These are phyloP conservation scores for Mamestra brassicae DNA, from an alignment of 2,888 invertebrate genomes.

Conservation along the genomic window DNA sequence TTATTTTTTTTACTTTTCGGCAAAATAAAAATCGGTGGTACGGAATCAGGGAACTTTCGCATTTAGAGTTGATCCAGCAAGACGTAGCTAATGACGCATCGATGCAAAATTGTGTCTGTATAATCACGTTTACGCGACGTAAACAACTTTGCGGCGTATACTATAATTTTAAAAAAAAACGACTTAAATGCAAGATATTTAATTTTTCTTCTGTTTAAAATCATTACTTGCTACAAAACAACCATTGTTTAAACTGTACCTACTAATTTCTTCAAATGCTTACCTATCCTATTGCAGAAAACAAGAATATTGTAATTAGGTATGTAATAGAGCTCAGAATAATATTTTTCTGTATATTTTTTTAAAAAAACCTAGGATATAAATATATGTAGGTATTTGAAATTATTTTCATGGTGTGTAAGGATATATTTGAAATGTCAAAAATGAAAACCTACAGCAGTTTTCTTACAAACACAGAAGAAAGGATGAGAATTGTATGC, in stretches of 20 bases:
- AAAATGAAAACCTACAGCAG: not conserved
- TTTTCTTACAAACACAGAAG: not conserved
- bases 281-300: not conserved
- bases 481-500: not conserved
- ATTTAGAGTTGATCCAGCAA: too few species aligned
- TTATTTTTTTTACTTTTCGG: too few species aligned
- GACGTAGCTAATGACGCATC: not conserved
- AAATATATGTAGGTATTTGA: too few species aligned
- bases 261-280: not conserved
- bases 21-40: too few species aligned
- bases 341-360: not conserved
- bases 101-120: not conserved
- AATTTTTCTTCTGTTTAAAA: too few species aligned
- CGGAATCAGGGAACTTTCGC: too few species aligned
- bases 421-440: not conserved
- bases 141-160: not conserved
- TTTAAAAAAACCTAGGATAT: not conserved
- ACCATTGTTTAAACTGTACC: too few species aligned
- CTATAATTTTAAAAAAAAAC: not conserved
- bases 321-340: too few species aligned
- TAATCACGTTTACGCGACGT: not conserved
- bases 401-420: too few species aligned
- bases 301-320: not conserved
- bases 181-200: too few species aligned
- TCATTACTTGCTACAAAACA: too few species aligned